phyloP scores from a whole-genome alignment of 1,140 invertebrate species.

The Manduca sexta region DNA sequence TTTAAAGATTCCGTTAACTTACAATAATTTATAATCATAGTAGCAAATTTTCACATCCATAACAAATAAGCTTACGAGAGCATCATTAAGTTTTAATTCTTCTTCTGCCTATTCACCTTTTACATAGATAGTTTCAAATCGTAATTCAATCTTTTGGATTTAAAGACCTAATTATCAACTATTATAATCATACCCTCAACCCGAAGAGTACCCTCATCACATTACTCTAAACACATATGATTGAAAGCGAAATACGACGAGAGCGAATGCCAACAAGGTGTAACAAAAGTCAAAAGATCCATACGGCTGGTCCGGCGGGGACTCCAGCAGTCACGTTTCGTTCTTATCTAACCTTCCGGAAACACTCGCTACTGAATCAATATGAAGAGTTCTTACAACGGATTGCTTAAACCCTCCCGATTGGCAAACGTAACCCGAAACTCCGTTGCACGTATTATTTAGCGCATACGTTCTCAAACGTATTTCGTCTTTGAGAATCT shows the following conservation, averaged over 20 bases:
- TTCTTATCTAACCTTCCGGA: conserved; percentile 49
- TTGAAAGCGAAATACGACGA: background rate
- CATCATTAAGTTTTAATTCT: no score
- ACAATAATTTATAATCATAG: no score
- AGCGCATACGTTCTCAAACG: background rate
- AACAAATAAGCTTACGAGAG: no score
- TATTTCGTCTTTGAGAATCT: no score
- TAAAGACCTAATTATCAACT: no score
- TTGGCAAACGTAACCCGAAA: conserved; percentile 13
- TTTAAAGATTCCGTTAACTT: no score
- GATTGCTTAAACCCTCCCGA: conserved; percentile 31
- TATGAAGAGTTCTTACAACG: conserved; percentile 43
- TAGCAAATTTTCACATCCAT: no score
- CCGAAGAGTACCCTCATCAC: background rate
- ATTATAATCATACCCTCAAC: no score
- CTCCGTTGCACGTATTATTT: background rate
- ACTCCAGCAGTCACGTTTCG: conserved; percentile 42
- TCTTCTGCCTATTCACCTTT: no score
- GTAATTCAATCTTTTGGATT: no score
- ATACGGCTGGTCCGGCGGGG: conserved; percentile 32
- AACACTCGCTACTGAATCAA: conserved; percentile 53
- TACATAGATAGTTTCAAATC: no score
- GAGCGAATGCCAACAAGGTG: background rate
- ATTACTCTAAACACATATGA: no score
- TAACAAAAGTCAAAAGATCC: conserved; percentile 15